These are phyloP conservation scores for Aporophyla lueneburgensis DNA, from an alignment of 2,888 invertebrate species.

Conservation along the genomic window DNA sequence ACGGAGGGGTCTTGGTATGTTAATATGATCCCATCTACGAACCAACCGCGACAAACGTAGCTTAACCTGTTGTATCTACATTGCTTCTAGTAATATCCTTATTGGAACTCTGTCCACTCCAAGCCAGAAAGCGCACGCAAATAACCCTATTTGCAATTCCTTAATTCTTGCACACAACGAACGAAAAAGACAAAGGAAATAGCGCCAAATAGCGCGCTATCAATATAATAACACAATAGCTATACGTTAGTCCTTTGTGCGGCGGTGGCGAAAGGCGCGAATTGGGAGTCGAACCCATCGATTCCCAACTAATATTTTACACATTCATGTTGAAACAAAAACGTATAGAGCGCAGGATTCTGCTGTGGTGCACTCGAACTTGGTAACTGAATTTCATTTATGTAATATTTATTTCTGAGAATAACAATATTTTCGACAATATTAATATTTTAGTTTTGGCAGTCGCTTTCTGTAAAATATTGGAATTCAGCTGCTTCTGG, in stretches of 20 bases:
- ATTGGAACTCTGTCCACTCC: background rate
- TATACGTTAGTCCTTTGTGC: constrained; percentile 58
- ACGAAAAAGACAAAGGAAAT: constrained; percentile 29
- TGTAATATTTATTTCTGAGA: background rate
- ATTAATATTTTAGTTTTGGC: too few species aligned
- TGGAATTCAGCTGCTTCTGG: background rate
- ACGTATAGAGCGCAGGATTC: constrained; percentile 73
- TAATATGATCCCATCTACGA: too few species aligned
- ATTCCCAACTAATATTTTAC: constrained; percentile 83
- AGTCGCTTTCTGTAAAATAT: too few species aligned
- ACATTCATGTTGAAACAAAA: constrained; percentile 81
- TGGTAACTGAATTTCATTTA: constrained; percentile 41
- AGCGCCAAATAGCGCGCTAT: constrained; percentile 30
- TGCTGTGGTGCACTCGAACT: constrained; percentile 40
- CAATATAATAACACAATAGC: constrained; percentile 56
- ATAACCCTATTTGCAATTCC: constrained; percentile 21
- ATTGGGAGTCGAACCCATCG: constrained; percentile 73
- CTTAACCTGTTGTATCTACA: too few species aligned
- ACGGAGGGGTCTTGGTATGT: too few species aligned
- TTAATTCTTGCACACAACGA: constrained; percentile 2
- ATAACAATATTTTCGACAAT: background rate
- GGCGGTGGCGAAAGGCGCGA: constrained; percentile 57
- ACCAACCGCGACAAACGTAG: too few species aligned
- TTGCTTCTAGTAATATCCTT: background rate
- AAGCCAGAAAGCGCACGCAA: constrained; percentile 24